Base-by-base conservation (phyloP, 2,797 vertebrate species). In the Amazonetta brasiliensis region DNA sequence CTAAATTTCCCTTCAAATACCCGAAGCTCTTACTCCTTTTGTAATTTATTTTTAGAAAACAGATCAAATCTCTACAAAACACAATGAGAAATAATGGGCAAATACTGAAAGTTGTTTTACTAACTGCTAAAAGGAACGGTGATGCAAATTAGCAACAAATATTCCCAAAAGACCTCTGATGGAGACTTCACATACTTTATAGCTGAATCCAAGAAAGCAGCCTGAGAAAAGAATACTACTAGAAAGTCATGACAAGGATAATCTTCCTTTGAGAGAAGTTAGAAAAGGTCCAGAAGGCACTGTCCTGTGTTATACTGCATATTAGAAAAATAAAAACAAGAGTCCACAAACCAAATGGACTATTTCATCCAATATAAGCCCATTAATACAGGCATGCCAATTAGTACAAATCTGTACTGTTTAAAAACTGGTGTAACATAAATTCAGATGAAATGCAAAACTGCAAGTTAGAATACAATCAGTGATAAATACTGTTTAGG, bases 341-440 rank as follows among this genome's bases (percentile, higher is more conserved):
- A 59, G 31, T 25, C 0, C 7, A 4, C 3, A 66, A 71, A 19
- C 2, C 4, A 35, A 50, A 1, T 55, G 35, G 46, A 8, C 2
- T 76, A 8, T 48, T 79, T 87, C 28, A 56, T 8, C 2, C 13
- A 7, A 2, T 15, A 22, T 12, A 50, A 8, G 8, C 35, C 11
- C 14, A 66, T 46, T 43, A 37, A 6, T 43, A 22, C 3, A 78
- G 39, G 7, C 30, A 2, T 26, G 30, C 4, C 9, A 19, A 25
- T 63, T 54, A 33, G 2, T n/a, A n/a, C 7, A 6, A 19, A 25
- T 62, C 44, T 41, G 4, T 11, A 11, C 7, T 35, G 1, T 37
- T 54, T 71, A 44, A 87, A 90, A 67, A 7, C 3, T 33, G 7
- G 3, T 50, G 21, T 50, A 43, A 30, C 7, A 11, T 7, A 84